A percentile compares a stretch with the other conserved stretches of the same genome.
phyloP scores from a whole-genome alignment of 1,140 invertebrate genomes.

The Rhynchophorus ferrugineus region DNA sequence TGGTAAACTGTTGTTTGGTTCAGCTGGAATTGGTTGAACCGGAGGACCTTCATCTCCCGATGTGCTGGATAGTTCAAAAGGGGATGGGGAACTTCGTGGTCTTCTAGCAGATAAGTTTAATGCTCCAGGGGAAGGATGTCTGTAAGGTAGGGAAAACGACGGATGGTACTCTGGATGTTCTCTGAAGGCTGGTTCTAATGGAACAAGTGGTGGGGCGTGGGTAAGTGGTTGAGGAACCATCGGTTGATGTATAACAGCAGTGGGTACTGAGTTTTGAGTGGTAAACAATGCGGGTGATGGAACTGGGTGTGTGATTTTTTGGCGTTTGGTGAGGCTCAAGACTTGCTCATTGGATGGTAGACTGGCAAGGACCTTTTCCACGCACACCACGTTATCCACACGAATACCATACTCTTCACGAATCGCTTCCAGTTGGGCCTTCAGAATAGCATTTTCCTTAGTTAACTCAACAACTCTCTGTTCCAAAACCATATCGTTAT shows the following conservation, averaged over 20 bases:
- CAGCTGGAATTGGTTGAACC: constrained; percentile 37
- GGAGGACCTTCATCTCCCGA: constrained; percentile 61
- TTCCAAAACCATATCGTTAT: constrained; percentile 95
- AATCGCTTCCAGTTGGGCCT: constrained; percentile 85
- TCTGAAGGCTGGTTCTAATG: constrained; percentile 34
- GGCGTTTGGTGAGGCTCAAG: constrained; percentile 69
- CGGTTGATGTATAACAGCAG: constrained; percentile 59
- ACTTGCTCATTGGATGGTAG: constrained; percentile 76
- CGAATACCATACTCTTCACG: constrained; percentile 90
- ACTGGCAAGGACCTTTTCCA: constrained; percentile 79
- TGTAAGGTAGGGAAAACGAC: constrained; percentile 29
- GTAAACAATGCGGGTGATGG: constrained; percentile 47
- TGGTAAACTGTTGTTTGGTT: constrained; percentile 61
- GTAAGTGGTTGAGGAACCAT: constrained; percentile 43
- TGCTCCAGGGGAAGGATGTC: constrained; percentile 47
- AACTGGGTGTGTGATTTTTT: constrained; percentile 52
- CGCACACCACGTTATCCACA: constrained; percentile 74
- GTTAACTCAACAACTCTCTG: constrained; percentile 88
- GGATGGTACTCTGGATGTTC: constrained; percentile 37
- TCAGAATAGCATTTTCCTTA: constrained; percentile 89
- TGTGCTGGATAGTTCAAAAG: constrained; percentile 62
- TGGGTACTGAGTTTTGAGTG: constrained; percentile 55
- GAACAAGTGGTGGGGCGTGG: constrained; percentile 31
- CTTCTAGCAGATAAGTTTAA: constrained; percentile 51
- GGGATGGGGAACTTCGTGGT: constrained; percentile 44